phyloP scores from a whole-genome alignment of 2,797 vertebrate genomes.

The Anolis apletophallus region DNA sequence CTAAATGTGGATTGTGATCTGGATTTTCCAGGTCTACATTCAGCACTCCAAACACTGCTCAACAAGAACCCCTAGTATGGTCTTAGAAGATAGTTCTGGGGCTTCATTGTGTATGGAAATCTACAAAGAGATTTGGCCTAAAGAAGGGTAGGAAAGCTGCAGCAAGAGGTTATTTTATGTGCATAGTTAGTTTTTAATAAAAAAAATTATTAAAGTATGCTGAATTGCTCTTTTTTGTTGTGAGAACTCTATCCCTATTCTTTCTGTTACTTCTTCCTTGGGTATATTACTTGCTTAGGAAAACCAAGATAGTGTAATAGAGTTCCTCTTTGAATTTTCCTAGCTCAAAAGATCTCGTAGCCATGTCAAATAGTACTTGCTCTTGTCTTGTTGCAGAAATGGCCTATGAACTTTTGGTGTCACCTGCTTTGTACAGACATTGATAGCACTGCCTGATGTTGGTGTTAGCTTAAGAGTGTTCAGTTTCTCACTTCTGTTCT shows the following conservation, averaged over 20 bases:
- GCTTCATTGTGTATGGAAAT: too few species aligned
- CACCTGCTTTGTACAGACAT: background rate
- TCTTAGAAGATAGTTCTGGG: background rate
- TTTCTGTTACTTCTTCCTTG: too few species aligned
- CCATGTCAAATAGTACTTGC: background rate
- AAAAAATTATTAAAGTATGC: too few species aligned
- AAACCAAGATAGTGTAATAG: background rate
- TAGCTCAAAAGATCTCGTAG: background rate
- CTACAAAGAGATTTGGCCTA: background rate
- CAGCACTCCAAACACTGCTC: background rate
- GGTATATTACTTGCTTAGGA: background rate
- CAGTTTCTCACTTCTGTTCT: background rate
- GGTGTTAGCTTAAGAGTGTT: background rate
- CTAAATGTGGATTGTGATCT: background rate
- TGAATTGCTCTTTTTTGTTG: too few species aligned
- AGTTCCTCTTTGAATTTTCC: background rate
- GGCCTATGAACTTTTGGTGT: background rate
- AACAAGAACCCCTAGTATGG: background rate
- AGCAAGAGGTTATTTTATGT: background rate
- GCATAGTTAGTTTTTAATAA: too few species aligned
- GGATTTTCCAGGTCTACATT: background rate
- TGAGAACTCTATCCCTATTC: too few species aligned
- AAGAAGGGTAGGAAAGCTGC: background rate
- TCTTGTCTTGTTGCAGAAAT: background rate
- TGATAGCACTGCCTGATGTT: background rate